phyloP scores from a whole-genome alignment of 2,797 vertebrate genomes.

The Pipistrellus pygmaeus region DNA sequence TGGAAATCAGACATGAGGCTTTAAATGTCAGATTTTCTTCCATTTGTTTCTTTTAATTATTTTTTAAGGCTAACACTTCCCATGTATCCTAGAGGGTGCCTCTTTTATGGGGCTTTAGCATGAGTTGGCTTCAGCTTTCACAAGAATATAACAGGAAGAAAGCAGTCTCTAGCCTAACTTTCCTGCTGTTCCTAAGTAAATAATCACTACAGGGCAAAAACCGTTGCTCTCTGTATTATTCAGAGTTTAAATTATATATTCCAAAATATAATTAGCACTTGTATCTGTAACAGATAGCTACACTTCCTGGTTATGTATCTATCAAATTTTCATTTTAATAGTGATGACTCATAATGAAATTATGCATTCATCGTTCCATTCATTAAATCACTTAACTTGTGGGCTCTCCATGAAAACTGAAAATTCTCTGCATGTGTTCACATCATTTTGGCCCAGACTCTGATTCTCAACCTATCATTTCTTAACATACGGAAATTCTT shows the following conservation, averaged over 20 bases:
- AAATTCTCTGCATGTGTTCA: constrained; percentile 57
- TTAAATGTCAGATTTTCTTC: not conserved
- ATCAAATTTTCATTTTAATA: constrained; percentile 85
- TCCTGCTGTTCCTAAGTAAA: constrained; percentile 66
- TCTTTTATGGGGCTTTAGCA: constrained; percentile 1
- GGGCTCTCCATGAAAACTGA: constrained; percentile 65
- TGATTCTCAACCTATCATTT: constrained; percentile 54
- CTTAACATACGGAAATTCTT: constrained; percentile 60
- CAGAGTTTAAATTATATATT: constrained; percentile 55
- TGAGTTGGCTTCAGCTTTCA: constrained; percentile 41
- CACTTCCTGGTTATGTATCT: constrained; percentile 83
- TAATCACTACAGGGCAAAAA: constrained; percentile 42
- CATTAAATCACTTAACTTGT: constrained; percentile 79
- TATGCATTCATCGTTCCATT: constrained; percentile 80
- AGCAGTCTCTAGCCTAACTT: constrained; percentile 47
- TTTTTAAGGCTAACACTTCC: not conserved
- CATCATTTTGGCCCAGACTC: constrained; percentile 15
- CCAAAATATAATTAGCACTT: constrained; percentile 80
- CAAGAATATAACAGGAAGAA: constrained; percentile 50
- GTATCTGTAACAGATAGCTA: constrained; percentile 84
- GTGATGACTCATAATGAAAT: constrained; percentile 87
- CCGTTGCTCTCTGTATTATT: constrained; percentile 30
- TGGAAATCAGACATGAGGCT: not conserved
- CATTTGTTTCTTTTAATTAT: constrained; percentile 2
- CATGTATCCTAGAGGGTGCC: not conserved